Evolutionary conservation across 1,140 invertebrate genomes (phyloP).

Genomic region (Trichoplusia ni): DNA sequence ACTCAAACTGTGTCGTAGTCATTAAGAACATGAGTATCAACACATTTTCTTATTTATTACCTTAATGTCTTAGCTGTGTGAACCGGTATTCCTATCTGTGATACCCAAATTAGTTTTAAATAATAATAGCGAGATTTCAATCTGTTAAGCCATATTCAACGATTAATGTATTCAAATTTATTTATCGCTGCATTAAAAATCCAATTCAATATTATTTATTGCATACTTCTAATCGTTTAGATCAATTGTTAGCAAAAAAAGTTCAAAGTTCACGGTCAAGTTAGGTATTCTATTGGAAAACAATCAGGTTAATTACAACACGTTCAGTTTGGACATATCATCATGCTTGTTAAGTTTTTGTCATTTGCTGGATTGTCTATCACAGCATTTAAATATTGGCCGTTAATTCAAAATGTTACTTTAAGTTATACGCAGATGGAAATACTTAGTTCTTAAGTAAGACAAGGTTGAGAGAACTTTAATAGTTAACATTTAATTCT

Average conservation of each 20-base stretch:
- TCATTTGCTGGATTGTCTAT: no score
- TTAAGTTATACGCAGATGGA: no score
- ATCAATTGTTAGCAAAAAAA: slow-evolving; percentile 20
- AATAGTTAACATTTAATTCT: no score
- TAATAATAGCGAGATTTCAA: not conserved
- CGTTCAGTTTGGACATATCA: not conserved
- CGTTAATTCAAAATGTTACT: no score
- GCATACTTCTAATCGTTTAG: slow-evolving; percentile 14
- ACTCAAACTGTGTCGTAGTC: no score
- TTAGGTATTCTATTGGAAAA: slow-evolving; percentile 9
- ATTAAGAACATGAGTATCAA: no score
- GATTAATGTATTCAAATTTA: slow-evolving; percentile 25
- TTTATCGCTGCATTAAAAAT: slow-evolving; percentile 23
- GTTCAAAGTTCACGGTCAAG: slow-evolving; percentile 25
- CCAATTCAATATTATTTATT: slow-evolving; percentile 16
- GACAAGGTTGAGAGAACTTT: no score
- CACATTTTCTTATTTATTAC: no score
- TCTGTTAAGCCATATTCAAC: not conserved
- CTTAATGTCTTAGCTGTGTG: no score
- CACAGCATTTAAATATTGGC: no score
- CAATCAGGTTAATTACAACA: slow-evolving; percentile 18
- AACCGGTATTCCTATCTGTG: no score
- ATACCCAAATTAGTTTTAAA: not conserved
- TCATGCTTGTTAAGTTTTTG: not conserved
- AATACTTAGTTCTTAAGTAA: no score